Conservation (phyloP, 2,113 vertebrate genomes). For the Megalops atlanticus region DNA sequence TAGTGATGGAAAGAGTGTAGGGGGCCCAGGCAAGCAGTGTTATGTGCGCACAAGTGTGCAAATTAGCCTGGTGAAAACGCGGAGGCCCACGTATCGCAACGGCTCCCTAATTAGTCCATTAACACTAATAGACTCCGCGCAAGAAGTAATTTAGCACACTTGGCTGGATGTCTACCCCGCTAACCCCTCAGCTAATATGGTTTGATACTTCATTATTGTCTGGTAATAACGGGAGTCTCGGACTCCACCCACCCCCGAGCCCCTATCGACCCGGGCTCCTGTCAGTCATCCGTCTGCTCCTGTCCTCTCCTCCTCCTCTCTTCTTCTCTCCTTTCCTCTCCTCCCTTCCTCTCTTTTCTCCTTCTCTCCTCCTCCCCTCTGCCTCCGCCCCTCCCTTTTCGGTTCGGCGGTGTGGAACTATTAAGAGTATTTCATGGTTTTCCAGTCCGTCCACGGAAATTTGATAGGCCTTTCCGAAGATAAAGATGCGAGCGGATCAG, state of each 20-base stretch:
- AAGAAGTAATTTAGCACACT: slow-evolving; percentile 46
- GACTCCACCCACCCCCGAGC: slow-evolving; percentile 7
- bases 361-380: too few species aligned
- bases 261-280: slow-evolving; percentile 17
- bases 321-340: not conserved
- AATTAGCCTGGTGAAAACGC: slow-evolving; percentile 16
- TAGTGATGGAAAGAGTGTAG: not conserved
- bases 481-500: not conserved
- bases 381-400: not conserved
- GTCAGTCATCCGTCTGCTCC: slow-evolving; percentile 2
- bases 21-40: not conserved
- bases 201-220: slow-evolving; percentile 43
- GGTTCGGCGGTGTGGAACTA: not conserved
- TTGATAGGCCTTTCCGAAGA: not conserved
- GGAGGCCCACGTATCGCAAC: slow-evolving; percentile 9
- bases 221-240: slow-evolving; percentile 37
- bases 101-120: slow-evolving; percentile 51
- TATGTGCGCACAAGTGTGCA: not conserved
- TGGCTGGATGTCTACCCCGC: slow-evolving; percentile 38
- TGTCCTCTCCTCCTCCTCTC: not conserved
- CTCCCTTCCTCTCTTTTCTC: too few species aligned
- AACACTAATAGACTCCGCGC: slow-evolving; percentile 52
- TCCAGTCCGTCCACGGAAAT: not conserved
- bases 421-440: not conserved
- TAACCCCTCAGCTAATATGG: slow-evolving; percentile 45